Evolutionary conservation across 2,888 invertebrate genomes (phyloP), one percentile per base, ranked within the genome.

Genomic region (Mayetiola destructor): DNA sequence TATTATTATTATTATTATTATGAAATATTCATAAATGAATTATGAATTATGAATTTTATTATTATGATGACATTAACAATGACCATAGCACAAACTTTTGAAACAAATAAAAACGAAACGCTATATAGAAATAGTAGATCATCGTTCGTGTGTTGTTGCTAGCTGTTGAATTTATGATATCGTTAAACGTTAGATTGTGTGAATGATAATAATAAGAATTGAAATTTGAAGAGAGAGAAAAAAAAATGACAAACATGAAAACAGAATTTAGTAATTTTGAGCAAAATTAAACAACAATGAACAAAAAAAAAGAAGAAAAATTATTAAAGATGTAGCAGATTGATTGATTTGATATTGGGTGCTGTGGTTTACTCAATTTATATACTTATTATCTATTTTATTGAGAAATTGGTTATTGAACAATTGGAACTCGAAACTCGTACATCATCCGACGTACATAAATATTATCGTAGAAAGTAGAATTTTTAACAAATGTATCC

Each of bases 171-270:
- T 48, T 48, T 48, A 23, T 48, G 27, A 48, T 48, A 48, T 48
- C 48, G 48, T 48, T 48, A 48, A 48, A 23, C 48, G 48, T 48
- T 48, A 48, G 48, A 48, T 48, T 48, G 48, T 48, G 48, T 48
- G 48, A 48, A 48, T 48, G 48, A 48, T 48, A 48, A 48, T 48
- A 48, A 48, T 20, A 39, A 27, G 2, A 27, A 27, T n/a, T 4
- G 27, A 23, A 48, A 21, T 21, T n/a, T n/a, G n/a, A 21, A 40
- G 3, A 21, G 10, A 21, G 21, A 40, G 12, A 40, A 20, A 40
- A 18, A 40, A 48, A 27, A 48, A 23, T 2, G 27, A 42, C 21
- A 42, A 42, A 5, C 23, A 42, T 21, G 16, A 27, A 27, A 6
- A 40, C 3, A 40, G 21, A 20, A 48, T 48, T 48, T 48, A 39